These are phyloP conservation scores for Xiphophorus birchmanni DNA, from an alignment of 2,797 vertebrate species.

Conservation along the genomic window DNA sequence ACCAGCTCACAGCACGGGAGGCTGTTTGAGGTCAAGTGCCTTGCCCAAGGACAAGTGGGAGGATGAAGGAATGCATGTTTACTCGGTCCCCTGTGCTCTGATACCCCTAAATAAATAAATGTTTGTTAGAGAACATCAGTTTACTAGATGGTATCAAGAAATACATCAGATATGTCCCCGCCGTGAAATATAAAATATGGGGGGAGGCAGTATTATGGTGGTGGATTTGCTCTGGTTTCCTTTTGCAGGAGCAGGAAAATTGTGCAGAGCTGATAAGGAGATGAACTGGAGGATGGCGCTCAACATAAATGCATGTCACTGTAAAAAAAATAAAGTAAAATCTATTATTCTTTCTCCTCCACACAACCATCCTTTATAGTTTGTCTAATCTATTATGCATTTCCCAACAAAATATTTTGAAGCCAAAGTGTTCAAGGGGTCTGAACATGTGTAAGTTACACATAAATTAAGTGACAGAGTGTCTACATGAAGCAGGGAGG, in stretches of 20 bases:
- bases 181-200: background rate
- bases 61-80: background rate
- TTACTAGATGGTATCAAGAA: background rate
- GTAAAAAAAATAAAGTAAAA: background rate
- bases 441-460: background rate
- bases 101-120: background rate
- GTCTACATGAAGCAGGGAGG: background rate
- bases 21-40: too few species aligned
- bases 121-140: background rate
- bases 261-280: background rate
- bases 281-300: background rate
- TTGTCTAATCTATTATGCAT: background rate
- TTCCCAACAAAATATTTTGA: background rate
- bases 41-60: too few species aligned
- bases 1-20: background rate
- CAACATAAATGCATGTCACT: background rate
- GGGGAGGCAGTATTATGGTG: background rate
- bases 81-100: background rate
- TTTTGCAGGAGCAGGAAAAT: background rate
- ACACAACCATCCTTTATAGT: background rate
- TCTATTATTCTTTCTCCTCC: background rate
- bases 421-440: background rate
- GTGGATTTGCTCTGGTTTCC: background rate
- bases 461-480: background rate
- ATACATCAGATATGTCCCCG: background rate